phyloP scores from a whole-genome alignment of 23 tunicate genomes.

The Styela plicata region DNA sequence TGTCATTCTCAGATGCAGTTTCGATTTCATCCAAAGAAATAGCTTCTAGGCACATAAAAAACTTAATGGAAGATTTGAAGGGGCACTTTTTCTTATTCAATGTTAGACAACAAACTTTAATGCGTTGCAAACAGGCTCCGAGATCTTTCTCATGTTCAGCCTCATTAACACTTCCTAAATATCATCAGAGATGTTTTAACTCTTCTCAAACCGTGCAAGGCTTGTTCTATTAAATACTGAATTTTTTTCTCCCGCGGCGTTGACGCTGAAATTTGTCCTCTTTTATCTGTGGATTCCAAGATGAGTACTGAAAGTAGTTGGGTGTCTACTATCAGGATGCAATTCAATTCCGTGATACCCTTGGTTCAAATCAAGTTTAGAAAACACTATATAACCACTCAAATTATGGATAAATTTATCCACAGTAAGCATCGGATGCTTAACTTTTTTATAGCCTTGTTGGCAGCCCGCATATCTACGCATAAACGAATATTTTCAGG shows the following conservation, averaged over 20 bases:
- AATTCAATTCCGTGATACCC: slow-evolving; percentile 35
- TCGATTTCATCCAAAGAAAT: no score
- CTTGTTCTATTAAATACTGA: slow-evolving; percentile 20
- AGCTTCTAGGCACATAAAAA: no score
- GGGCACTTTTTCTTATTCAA: no score
- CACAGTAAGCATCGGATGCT: slow-evolving; percentile 25
- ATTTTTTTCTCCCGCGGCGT: slow-evolving; percentile 21
- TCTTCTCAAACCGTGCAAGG: slow-evolving; percentile 12
- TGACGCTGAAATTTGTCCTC: slow-evolving; percentile 2
- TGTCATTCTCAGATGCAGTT: no score
- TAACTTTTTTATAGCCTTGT: slow-evolving; percentile 1
- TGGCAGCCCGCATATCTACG: slow-evolving; percentile 25
- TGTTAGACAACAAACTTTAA: no score
- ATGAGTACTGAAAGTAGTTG: slow-evolving; percentile 25
- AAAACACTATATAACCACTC: slow-evolving; percentile 2
- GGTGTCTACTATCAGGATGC: slow-evolving; percentile 11
- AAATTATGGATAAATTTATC: slow-evolving; percentile 5
- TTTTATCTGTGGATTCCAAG: slow-evolving; percentile 11
- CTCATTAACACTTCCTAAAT: background rate
- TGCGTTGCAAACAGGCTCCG: background rate
- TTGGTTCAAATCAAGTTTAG: slow-evolving; percentile 17
- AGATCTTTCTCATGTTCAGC: background rate
- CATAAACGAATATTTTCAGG: slow-evolving; percentile 21
- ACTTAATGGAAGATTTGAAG: no score
- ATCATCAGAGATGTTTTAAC: slow-evolving; percentile 29